Base-by-base conservation (phyloP, 2,797 vertebrate genomes). In the Eurystomus glaucurus region DNA sequence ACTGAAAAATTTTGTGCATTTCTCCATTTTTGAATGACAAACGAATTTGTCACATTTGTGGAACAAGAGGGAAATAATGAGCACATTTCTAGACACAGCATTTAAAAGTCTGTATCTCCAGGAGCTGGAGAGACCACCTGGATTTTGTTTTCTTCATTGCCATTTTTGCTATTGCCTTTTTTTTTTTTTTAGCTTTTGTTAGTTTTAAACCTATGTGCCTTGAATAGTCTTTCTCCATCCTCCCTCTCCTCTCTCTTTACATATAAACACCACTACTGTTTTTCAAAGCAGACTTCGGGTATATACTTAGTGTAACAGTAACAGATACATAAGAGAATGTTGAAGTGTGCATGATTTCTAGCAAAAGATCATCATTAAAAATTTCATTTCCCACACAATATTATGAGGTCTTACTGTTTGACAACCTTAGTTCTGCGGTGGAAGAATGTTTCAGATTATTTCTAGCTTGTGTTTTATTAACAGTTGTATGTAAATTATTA, bases 331-430 rank as follows among this genome's bases (percentile, higher is more conserved):
- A 77, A 55, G 41, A 43, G 31, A 84, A 65, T 22, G 3, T 84
- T 90, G 29, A 93, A 81, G 31, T 48, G 11, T 81, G 26, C 69
- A 45, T 65, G 72, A 91, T 80, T 95, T 75, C 57, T 41, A 95
- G 87, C 41, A 72, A 71, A 88, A 75, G 28, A 72, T 70, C 14
- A 6, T 91, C 2, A 77, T 90, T 84, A 78, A 90, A 91, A 86
- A 81, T 46, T 46, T 71, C 50, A 78, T 90, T 94, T 96, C 54
- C 83, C 62, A 39, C 0, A 0, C 54, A 51, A 57, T 82, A 60
- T 41, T 84, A 6, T 95, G 76, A 92, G 72, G 54, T 93, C 76
- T 94, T 86, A 65, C 55, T 95, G 57, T 90, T 96, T n/a, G 37
- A 79, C 88, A 94, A 13, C 54, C 72, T 88, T 78, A 85, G 51